A percentile compares a stretch with the other conserved stretches of the same genome.
These are phyloP conservation scores for Marasmarcha lunaedactyla DNA, from an alignment of 2,888 invertebrate genomes.

Conservation along the genomic window DNA sequence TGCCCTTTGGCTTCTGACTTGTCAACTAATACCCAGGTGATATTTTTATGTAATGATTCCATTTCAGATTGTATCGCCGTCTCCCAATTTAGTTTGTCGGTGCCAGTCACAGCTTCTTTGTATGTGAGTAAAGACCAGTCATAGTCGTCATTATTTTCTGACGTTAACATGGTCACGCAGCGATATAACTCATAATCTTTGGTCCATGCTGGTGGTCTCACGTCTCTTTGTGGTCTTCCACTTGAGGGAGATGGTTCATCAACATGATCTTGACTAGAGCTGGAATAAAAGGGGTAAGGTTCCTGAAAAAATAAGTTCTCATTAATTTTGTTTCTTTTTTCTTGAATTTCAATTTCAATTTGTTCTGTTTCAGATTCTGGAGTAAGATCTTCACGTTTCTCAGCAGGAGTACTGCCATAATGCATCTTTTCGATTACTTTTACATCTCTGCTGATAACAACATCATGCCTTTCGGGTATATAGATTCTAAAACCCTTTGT, in stretches of 20 bases:
- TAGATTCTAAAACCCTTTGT: neutral
- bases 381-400: too few relatives aligned
- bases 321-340: too few relatives aligned
- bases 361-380: too few relatives aligned
- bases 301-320: too few relatives aligned
- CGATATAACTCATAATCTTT: too few relatives aligned
- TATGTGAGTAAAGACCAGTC: too few relatives aligned
- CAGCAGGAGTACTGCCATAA: slow-evolving; percentile 1
- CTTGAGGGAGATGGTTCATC: neutral
- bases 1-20: neutral
- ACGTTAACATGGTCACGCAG: too few relatives aligned
- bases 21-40: slow-evolving; percentile 3
- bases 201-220: too few relatives aligned
- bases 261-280: neutral
- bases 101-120: slow-evolving; percentile 2
- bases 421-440: neutral
- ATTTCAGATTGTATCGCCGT: slow-evolving; percentile 5
- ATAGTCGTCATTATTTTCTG: too few relatives aligned
- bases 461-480: neutral
- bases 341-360: too few relatives aligned
- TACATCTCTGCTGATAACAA: neutral
- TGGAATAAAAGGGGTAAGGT: too few relatives aligned
- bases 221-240: too few relatives aligned
- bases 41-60: slow-evolving; percentile 1
- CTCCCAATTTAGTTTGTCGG: slow-evolving; percentile 3